Base-by-base conservation (phyloP, 2,113 vertebrate species). In the Etheostoma cragini region DNA sequence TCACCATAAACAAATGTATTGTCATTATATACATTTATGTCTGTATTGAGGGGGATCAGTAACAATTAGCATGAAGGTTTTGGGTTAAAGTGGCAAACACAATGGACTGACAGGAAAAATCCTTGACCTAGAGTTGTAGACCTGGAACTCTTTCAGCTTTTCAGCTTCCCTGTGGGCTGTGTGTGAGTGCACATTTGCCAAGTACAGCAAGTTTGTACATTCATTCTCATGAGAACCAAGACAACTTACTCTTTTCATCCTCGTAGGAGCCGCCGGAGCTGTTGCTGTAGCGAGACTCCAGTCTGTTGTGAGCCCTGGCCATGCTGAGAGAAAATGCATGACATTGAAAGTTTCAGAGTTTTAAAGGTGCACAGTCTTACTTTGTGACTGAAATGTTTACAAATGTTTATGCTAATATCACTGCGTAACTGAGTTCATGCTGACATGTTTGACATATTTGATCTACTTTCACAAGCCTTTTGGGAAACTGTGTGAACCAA, bases 201-300 rank as follows among this genome's bases (percentile, higher is more conserved):
- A 54, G 56, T 42, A 5, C 24, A 54, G 78, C 8, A 49, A 47
- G 24, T 67, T n/a, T 46, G 13, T n/a, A 30, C 16, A 60, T 61
- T 42, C 3, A 38, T 72, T 76, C 17, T 82, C 75, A 70, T 30
- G 69, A 26, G 58, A 69, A 74, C 12, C 26, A 64, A 74, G 13
- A 68, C 4, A 60, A 94, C 97, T 96, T 93, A 99, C 98, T 96
- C 94, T 98, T 99, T 83, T 99, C 98, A 62, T 99, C 98, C 75
- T 99, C 98, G 0, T 99, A 99, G 4, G 98, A 99, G 63, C 98
- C 98, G 90, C 98, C 98, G 0, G 98, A 99, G 88, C 98, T 99
- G 90, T 99, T 99, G 90, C 98, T 99, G 94, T 99, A 98, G 82
- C 98, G 96, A n/a, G 98, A 99, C 86, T 99, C 98, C 38, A 99